Base-by-base conservation (phyloP, 2,113 vertebrate species). In the Thamnophis sirtalis region DNA sequence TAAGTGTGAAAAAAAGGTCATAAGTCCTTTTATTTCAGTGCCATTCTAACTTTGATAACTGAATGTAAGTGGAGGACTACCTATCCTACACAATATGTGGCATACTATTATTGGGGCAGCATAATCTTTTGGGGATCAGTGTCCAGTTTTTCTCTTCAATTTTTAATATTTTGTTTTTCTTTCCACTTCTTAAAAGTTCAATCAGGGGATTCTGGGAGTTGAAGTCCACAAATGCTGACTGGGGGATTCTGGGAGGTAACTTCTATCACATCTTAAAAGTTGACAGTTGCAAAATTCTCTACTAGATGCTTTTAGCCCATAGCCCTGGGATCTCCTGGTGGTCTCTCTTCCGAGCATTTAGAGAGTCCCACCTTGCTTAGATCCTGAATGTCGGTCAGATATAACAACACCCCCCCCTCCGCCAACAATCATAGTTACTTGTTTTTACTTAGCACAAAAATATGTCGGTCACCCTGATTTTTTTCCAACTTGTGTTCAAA, bases 341-440 rank as follows among this genome's bases (percentile, higher is more conserved):
- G 33, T 80, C 6, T 38, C 68, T 38, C 15, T 80, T 17, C 68
- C 68, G 38, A 80, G 15, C 68, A 33, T 68, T 68, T 68, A 68
- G 1, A 15, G 2, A 11, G 63, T 13, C 60, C 63, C n/a, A n/a
- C 11, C 13, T 68, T 68, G 63, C 2, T n/a, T 33, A 33, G 63
- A 13, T 15, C 28, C 28, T 68, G 63, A 73, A 73, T 19, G n/a
- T 38, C 33, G 19, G 68, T 5, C 68, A 3, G 68, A 33, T 33
- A 11, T 33, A 15, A 28, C 13, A 1, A 28, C 13, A 10, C n/a
- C 5, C n/a, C n/a, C n/a, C n/a, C n/a, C n/a, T n/a, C n/a, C 0
- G 55, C 63, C 11, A 6, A n/a, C 13, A 33, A n/a, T 68, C 6
- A 19, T 19, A 80, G n/a, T 7, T 38, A 15, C 5, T 80, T 8